Evolutionary conservation across 2,888 invertebrate genomes (phyloP).

Genomic region (Drosophila prostipennis): DNA sequence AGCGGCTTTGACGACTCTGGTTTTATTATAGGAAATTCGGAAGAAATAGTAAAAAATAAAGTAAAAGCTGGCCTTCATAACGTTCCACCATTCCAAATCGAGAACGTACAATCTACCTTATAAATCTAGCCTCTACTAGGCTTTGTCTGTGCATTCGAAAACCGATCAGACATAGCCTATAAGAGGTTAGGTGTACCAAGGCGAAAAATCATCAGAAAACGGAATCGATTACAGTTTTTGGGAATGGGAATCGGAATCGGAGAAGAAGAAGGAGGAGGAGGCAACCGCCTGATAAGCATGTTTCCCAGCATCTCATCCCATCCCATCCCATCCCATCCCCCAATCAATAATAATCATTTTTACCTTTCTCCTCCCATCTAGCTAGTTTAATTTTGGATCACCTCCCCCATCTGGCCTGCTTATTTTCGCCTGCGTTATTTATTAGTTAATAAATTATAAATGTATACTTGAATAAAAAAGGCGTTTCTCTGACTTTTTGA

Average conservation of each 20-base stretch:
- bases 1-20: slow-evolving; percentile 48
- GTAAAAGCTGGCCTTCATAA: background rate
- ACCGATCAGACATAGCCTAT: slow-evolving; percentile 86
- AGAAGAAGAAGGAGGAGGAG: background rate
- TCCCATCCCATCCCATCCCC: background rate
- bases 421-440: slow-evolving; percentile 21
- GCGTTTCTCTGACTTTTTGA: slow-evolving; percentile 44
- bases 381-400: slow-evolving; percentile 1
- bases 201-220: slow-evolving; percentile 54
- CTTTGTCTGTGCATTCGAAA: slow-evolving; percentile 85
- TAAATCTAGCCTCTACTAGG: slow-evolving; percentile 87
- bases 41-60: background rate
- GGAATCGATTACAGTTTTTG: slow-evolving; percentile 10
- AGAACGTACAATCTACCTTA: slow-evolving; percentile 56
- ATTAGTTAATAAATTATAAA: slow-evolving; percentile 39
- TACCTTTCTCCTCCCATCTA: background rate
- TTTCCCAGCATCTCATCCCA: background rate
- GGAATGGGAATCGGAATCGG: too few relatives aligned
- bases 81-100: slow-evolving; percentile 13
- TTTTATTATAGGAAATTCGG: slow-evolving; percentile 22
- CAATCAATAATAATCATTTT: background rate
- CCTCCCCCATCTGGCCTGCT: background rate
- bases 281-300: slow-evolving; percentile 19
- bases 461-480: slow-evolving; percentile 57
- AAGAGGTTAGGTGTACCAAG: slow-evolving; percentile 87